phyloP scores from a whole-genome alignment of 2,797 vertebrate species.

The Anas bahamensis region DNA sequence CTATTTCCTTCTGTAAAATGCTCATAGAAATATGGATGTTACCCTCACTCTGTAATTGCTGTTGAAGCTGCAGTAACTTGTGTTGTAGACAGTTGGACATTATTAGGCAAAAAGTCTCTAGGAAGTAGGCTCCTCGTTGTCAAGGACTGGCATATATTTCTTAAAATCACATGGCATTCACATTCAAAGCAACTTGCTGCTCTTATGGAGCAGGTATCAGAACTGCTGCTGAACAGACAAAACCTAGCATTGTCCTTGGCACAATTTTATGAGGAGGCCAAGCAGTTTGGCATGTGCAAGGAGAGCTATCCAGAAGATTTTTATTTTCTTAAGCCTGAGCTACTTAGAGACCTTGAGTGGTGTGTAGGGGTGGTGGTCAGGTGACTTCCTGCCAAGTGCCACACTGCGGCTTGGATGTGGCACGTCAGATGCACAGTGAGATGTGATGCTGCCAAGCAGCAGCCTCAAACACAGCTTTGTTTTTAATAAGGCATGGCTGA shows the following conservation, averaged over 20 bases:
- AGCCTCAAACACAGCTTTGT: background rate
- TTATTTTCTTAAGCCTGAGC: background rate
- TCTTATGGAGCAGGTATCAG: background rate
- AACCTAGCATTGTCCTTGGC: background rate
- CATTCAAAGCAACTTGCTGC: background rate
- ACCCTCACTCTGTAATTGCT: background rate
- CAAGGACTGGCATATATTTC: background rate
- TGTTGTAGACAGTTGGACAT: background rate
- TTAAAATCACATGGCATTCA: background rate
- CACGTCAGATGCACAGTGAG: fast-evolving
- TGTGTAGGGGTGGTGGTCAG: background rate
- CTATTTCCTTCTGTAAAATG: conserved; percentile 14
- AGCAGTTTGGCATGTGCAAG: background rate
- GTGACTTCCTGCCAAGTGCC: background rate
- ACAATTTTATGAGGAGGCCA: background rate
- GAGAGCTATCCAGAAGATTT: background rate
- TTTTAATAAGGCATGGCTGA: background rate
- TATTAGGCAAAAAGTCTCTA: background rate
- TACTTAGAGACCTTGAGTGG: background rate
- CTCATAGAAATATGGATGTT: background rate
- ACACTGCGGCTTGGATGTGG: background rate
- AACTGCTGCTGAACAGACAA: background rate
- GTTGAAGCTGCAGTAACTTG: background rate
- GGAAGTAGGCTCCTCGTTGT: background rate
- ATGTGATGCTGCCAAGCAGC: background rate